Evolutionary conservation across 2,888 invertebrate species (phyloP).

Genomic region (Blastobasis lacticolella): DNA sequence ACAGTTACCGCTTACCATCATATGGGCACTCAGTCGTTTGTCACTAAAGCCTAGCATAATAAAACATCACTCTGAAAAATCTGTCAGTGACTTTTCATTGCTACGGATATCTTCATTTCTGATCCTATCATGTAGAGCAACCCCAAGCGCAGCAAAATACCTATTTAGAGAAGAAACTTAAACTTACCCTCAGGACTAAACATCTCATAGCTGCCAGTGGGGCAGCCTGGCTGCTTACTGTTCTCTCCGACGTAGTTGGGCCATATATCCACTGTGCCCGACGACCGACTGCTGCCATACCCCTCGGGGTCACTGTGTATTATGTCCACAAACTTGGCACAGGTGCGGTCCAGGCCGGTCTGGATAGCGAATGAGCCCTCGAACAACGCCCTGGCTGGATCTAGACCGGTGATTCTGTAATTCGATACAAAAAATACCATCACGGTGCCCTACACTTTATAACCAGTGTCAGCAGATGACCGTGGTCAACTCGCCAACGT

Average conservation of each 20-base stretch:
- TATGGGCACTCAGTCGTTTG: too few species aligned
- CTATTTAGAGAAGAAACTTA: too few species aligned
- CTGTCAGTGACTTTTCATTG: too few species aligned
- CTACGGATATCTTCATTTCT: too few species aligned
- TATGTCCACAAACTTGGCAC: constrained; percentile 76
- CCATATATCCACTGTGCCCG: constrained; percentile 75
- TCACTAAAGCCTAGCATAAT: too few species aligned
- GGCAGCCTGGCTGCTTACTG: constrained; percentile 70
- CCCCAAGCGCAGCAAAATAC: too few species aligned
- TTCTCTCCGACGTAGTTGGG: constrained; percentile 64
- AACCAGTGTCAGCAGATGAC: too few species aligned
- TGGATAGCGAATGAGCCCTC: constrained; percentile 55
- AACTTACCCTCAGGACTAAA: constrained; percentile 51
- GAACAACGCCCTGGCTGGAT: constrained; percentile 74
- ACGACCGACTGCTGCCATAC: constrained; percentile 65
- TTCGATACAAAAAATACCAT: background rate
- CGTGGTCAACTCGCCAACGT: too few species aligned
- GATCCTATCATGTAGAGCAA: too few species aligned
- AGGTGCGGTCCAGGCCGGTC: constrained; percentile 53
- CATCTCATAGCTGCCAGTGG: constrained; percentile 41
- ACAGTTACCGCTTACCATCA: too few species aligned
- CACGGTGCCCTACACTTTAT: too few species aligned
- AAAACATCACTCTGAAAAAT: too few species aligned
- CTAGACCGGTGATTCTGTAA: constrained; percentile 71
- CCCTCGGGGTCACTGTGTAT: constrained; percentile 78